A percentile compares a stretch with the other conserved stretches of the same genome.
These are phyloP conservation scores for Rhinolophus sinicus DNA, from an alignment of 2,113 vertebrate genomes.

Conservation along the genomic window DNA sequence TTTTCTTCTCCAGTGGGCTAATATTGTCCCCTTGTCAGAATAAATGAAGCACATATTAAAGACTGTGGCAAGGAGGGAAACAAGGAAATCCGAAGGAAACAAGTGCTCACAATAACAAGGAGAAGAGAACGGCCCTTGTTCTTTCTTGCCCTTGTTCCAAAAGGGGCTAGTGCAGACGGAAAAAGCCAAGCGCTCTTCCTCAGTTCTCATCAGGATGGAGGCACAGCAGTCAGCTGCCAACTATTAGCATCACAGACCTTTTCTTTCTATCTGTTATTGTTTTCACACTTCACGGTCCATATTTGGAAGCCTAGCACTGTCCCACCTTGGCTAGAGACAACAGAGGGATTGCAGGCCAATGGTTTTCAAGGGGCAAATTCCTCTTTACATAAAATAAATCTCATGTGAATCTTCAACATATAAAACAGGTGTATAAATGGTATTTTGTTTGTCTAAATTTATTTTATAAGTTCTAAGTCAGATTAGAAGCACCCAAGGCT, in stretches of 20 bases:
- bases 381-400: conserved; percentile 40
- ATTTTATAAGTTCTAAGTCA: conserved; percentile 29
- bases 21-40: conserved; percentile 1
- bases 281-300: background rate
- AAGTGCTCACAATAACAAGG: conserved; percentile 29
- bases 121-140: background rate
- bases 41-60: conserved; percentile 38
- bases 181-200: background rate
- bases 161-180: background rate
- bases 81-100: background rate
- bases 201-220: background rate
- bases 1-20: conserved; percentile 9
- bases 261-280: background rate
- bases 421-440: conserved; percentile 1
- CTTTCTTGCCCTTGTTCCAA: conserved; percentile 22
- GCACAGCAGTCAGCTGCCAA: background rate
- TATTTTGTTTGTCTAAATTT: conserved; percentile 27
- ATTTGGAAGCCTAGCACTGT: background rate
- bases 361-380: conserved; percentile 9
- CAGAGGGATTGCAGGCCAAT: background rate
- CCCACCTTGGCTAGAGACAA: background rate
- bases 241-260: background rate
- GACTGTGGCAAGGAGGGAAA: background rate
- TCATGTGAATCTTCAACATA: background rate
- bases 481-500: background rate